These are phyloP conservation scores for Triplophysa siluroides DNA, from an alignment of 2,113 vertebrate genomes.

Conservation along the genomic window DNA sequence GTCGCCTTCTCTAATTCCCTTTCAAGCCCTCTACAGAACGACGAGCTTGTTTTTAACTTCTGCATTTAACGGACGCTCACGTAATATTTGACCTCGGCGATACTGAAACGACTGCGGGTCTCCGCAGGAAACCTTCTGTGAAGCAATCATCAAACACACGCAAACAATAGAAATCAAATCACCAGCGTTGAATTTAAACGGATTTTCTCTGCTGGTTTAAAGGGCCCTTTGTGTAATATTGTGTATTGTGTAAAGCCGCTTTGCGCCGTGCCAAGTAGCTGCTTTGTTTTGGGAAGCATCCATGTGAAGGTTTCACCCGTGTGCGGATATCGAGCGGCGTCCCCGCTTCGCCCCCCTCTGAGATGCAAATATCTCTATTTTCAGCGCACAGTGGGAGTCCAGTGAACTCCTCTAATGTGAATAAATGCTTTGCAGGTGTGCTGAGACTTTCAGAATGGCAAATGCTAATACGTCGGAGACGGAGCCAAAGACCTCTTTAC, in stretches of 20 bases:
- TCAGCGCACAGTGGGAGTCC: constrained; percentile 57
- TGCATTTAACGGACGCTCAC: constrained; percentile 11
- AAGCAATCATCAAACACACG: constrained; percentile 17
- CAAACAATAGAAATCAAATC: constrained; percentile 1
- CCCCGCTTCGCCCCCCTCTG: constrained; percentile 34
- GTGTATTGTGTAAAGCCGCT: constrained; percentile 40
- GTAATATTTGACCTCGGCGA: constrained; percentile 40
- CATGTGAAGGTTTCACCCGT: constrained; percentile 62
- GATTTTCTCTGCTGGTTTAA: constrained; percentile 58
- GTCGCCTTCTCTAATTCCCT: constrained; percentile 28
- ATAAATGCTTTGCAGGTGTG: constrained; percentile 34
- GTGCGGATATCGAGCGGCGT: constrained; percentile 57
- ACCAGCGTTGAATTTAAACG: constrained; percentile 46
- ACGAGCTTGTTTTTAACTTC: constrained; percentile 22
- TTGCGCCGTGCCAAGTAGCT: constrained; percentile 51
- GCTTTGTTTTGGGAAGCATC: constrained; percentile 60
- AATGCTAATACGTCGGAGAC: constrained; percentile 45
- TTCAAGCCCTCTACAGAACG: constrained; percentile 14
- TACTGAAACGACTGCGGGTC: background rate
- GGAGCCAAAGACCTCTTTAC: background rate
- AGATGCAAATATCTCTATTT: constrained; percentile 59
- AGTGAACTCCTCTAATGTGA: constrained; percentile 44
- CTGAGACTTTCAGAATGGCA: background rate
- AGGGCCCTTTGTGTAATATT: constrained; percentile 45
- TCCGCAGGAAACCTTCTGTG: constrained; percentile 1